Base-by-base conservation (phyloP, 2,888 invertebrate species). In the Geophilus truncorum region DNA sequence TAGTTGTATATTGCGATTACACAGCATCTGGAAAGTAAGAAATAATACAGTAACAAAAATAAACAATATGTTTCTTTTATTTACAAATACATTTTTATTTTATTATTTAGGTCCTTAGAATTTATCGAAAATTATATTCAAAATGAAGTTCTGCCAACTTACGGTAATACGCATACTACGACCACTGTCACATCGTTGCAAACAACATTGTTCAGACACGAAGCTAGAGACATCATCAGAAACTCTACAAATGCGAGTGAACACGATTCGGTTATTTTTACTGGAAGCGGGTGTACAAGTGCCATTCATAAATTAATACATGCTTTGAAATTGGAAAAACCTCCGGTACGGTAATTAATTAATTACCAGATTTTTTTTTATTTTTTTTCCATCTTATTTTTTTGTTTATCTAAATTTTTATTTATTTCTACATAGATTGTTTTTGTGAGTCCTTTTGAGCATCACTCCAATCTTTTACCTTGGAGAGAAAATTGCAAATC, bases 41-140 rank as follows among this genome's bases (percentile, higher is more conserved):
- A 5, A n/a, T 32, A 62, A 2, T 23, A 32, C 7, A 30, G 28
- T 21, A n/a, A n/a, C n/a, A n/a, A n/a, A n/a, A n/a, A n/a, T n/a
- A n/a, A n/a, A n/a, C n/a, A n/a, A n/a, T n/a, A n/a, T n/a, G n/a
- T n/a, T n/a, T n/a, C n/a, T n/a, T n/a, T n/a, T n/a, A n/a, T n/a
- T n/a, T n/a, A n/a, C n/a, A n/a, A n/a, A n/a, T n/a, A n/a, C n/a
- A n/a, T n/a, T n/a, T n/a, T n/a, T n/a, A n/a, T n/a, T n/a, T n/a
- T n/a, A n/a, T n/a, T n/a, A 0, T 40, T 36, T 40, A 78, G 78
- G 84, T 92, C 94, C 0, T 86, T 95, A 83, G 92, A 92, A 82
- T 95, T 94, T 89, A 90, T 96, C 83, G 96, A 96, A 86, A 94
- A 95, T 85, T 95, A 93, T 87, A 91, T 96, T 80, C 87, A 90